Percentiles rank a stretch among this genome's conserved stretches.
phyloP scores from a whole-genome alignment of 1,140 invertebrate genomes.

The Hirudo medicinalis region DNA sequence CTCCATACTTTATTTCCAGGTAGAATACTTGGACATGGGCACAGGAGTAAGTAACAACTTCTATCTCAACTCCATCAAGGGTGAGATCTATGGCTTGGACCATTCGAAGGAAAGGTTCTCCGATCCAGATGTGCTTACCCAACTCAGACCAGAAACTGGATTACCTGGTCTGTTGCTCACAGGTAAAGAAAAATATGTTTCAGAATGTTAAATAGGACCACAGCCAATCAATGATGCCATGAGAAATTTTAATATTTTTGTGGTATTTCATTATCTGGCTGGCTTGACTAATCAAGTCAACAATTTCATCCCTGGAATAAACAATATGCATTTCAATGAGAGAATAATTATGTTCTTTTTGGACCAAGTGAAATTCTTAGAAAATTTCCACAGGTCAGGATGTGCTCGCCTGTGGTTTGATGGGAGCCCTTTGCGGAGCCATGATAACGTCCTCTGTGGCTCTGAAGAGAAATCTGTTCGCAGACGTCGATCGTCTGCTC shows the following conservation, averaged over 20 bases:
- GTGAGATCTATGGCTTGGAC: slow-evolving; percentile 42
- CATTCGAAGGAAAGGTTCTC: slow-evolving; percentile 33
- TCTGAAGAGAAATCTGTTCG: slow-evolving; percentile 37
- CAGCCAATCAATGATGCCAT: no score
- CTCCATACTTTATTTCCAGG: slow-evolving; percentile 24
- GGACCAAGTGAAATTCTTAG: neutral
- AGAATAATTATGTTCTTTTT: no score
- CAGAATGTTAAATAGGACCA: no score
- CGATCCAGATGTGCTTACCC: slow-evolving; percentile 28
- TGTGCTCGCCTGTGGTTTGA: slow-evolving; percentile 37
- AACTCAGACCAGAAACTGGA: slow-evolving; percentile 37
- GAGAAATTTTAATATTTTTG: no score
- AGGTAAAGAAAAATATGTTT: slow-evolving; percentile 25
- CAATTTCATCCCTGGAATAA: no score
- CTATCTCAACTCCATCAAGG: slow-evolving; percentile 36
- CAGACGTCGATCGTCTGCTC: slow-evolving; percentile 31
- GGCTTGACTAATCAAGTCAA: no score
- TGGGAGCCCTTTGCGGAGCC: slow-evolving; percentile 36
- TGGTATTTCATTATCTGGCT: no score
- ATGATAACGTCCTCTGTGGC: slow-evolving; percentile 34
- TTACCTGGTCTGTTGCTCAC: slow-evolving; percentile 37
- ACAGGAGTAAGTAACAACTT: slow-evolving; percentile 39
- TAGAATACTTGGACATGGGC: slow-evolving; percentile 36
- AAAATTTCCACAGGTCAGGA: slow-evolving; percentile 37
- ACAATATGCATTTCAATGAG: no score